Conservation (phyloP, 2,113 vertebrate species). For the Cheilinus undulatus region DNA sequence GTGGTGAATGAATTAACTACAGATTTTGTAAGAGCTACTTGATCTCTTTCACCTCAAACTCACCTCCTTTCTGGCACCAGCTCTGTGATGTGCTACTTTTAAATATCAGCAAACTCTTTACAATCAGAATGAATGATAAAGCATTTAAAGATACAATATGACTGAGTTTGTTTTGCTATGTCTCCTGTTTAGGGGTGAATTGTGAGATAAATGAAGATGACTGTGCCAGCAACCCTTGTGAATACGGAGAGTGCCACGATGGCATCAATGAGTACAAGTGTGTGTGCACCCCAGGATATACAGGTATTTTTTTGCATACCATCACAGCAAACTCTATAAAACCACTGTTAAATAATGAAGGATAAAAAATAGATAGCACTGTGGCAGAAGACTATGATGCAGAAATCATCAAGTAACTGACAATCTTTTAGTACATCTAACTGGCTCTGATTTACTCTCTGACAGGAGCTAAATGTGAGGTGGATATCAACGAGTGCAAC, state of each 20-base stretch:
- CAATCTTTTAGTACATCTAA: not conserved
- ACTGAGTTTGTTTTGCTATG: conserved; percentile 25
- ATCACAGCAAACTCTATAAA: not conserved
- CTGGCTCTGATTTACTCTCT: conserved; percentile 8
- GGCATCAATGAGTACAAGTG: conserved; percentile 93
- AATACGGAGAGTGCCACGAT: conserved; percentile 90
- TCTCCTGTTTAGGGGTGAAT: conserved; percentile 87
- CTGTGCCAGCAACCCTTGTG: conserved; percentile 91
- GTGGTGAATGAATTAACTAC: conserved; percentile 39
- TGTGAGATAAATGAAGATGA: conserved; percentile 95
- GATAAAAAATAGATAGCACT: not conserved
- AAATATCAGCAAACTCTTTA: not conserved
- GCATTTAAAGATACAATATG: not conserved
- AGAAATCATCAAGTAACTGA: not conserved
- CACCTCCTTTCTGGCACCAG: not conserved
- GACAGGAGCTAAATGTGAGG: conserved; percentile 87
- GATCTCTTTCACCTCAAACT: not conserved
- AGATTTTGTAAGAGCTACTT: conserved; percentile 6
- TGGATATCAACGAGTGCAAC: conserved; percentile 91
- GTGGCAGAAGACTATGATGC: not conserved
- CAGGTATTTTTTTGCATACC: conserved; percentile 82
- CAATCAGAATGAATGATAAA: not conserved
- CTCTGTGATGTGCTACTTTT: not conserved
- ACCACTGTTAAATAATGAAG: not conserved
- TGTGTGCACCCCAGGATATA: conserved; percentile 90